phyloP scores from a whole-genome alignment of 1,140 invertebrate genomes.

The Brachionus asplanchnoidis region DNA sequence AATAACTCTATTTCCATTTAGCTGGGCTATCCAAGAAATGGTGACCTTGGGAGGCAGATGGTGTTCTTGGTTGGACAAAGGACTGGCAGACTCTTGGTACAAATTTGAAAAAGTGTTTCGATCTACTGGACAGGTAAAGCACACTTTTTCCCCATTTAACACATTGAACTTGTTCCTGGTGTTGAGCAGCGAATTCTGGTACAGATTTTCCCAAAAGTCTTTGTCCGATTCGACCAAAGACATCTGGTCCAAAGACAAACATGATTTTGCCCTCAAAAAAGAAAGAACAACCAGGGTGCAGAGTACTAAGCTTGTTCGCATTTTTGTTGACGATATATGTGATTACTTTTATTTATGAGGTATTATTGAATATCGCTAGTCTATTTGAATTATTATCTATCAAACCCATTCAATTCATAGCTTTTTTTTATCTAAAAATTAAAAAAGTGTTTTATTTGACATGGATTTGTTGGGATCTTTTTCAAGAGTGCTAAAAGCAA shows the following conservation, averaged over 20 bases:
- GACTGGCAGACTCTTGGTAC: not conserved
- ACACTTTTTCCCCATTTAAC: constrained; percentile 27
- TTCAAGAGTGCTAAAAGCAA: not conserved
- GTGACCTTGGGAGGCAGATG: not conserved
- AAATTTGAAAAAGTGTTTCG: not conserved
- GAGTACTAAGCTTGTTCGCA: not conserved
- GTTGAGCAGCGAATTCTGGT: constrained; percentile 8
- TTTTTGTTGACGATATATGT: not conserved
- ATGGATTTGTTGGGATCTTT: not conserved
- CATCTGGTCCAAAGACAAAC: not conserved
- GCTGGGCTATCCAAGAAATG: constrained; percentile 11
- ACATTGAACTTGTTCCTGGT: constrained; percentile 18
- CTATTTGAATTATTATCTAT: not conserved
- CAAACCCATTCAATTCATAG: not conserved
- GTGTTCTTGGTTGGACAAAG: not conserved
- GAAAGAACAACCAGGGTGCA: not conserved
- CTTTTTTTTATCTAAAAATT: not conserved
- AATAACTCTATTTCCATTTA: constrained; percentile 31
- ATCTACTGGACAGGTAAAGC: constrained; percentile 32
- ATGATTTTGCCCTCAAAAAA: not conserved
- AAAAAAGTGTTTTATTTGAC: not conserved
- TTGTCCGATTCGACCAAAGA: not conserved
- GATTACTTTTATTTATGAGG: not conserved
- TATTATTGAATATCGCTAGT: not conserved
- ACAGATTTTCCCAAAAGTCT: constrained; percentile 16